phyloP scores from a whole-genome alignment of 2,888 invertebrate genomes.

The Campoplex nolae region DNA sequence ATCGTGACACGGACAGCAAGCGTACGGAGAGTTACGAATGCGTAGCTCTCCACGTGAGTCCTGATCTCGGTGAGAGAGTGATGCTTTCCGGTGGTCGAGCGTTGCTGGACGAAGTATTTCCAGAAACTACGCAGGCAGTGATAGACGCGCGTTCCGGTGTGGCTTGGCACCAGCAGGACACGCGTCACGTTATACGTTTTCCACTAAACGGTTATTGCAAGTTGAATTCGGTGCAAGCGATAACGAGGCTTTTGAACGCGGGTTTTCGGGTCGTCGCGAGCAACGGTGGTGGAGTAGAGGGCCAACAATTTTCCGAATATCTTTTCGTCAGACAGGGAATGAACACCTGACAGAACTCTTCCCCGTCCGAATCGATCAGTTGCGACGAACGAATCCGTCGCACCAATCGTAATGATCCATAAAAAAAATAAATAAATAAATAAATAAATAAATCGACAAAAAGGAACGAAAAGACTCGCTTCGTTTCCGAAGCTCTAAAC shows the following conservation, averaged over 20 bases:
- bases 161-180: constrained; percentile 93
- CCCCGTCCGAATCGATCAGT: constrained; percentile 34
- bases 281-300: constrained; percentile 94
- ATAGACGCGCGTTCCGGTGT: constrained; percentile 92
- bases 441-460: background rate
- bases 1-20: constrained; percentile 76
- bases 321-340: constrained; percentile 89
- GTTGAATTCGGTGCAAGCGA: constrained; percentile 94
- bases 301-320: constrained; percentile 96
- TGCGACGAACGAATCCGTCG: constrained; percentile 51
- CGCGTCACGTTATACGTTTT: constrained; percentile 93
- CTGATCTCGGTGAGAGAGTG: constrained; percentile 92
- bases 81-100: constrained; percentile 93
- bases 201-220: constrained; percentile 96
- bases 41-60: constrained; percentile 92
- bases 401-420: constrained; percentile 41
- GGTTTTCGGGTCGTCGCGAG: constrained; percentile 93
- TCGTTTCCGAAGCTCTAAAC: background rate
- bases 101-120: constrained; percentile 91
- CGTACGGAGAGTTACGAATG: constrained; percentile 88
- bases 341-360: constrained; percentile 77
- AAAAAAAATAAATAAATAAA: too few species aligned
- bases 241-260: constrained; percentile 92
- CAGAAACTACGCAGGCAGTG: constrained; percentile 91
- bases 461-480: background rate